Evolutionary conservation across 2,888 invertebrate genomes (phyloP).

Genomic region (Tenthredo distinguenda): DNA sequence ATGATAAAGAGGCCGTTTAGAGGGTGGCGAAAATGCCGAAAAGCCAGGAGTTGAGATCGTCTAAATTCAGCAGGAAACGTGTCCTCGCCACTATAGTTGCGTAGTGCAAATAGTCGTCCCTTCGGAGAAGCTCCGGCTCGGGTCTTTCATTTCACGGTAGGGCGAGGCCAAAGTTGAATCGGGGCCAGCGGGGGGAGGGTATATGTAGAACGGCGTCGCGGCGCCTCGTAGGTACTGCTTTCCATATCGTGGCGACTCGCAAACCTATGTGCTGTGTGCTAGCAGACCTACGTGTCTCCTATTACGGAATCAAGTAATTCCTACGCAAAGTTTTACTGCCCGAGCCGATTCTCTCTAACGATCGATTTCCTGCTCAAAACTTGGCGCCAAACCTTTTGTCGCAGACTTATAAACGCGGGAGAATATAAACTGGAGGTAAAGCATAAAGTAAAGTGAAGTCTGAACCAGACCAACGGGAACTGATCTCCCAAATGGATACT

Average conservation of each 20-base stretch:
- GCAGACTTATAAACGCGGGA: neutral
- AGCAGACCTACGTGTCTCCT: slow-evolving; percentile 1
- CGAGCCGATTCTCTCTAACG: slow-evolving; percentile 23
- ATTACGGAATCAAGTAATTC: slow-evolving; percentile 32
- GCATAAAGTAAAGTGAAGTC: neutral
- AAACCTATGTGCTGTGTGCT: neutral
- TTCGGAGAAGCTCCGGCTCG: slow-evolving; percentile 35
- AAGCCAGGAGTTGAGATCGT: slow-evolving; percentile 28
- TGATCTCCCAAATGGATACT: slow-evolving; percentile 36
- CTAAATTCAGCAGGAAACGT: slow-evolving; percentile 60
- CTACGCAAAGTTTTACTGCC: slow-evolving; percentile 11
- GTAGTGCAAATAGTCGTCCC: slow-evolving; percentile 71
- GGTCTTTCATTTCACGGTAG: slow-evolving; percentile 68
- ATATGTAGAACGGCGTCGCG: slow-evolving; percentile 21
- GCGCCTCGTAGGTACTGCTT: slow-evolving; percentile 18
- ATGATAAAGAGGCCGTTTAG: neutral
- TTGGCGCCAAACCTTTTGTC: slow-evolving; percentile 4
- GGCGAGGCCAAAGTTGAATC: slow-evolving; percentile 65
- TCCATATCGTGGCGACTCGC: neutral
- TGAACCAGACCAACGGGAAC: neutral
- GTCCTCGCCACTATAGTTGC: slow-evolving; percentile 71
- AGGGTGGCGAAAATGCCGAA: neutral
- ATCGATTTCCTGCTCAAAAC: slow-evolving; percentile 28
- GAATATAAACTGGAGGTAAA: neutral
- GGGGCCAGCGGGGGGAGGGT: slow-evolving; percentile 15